Conservation (phyloP, 2,888 invertebrate species). For the Drosophila austrosaltans region DNA sequence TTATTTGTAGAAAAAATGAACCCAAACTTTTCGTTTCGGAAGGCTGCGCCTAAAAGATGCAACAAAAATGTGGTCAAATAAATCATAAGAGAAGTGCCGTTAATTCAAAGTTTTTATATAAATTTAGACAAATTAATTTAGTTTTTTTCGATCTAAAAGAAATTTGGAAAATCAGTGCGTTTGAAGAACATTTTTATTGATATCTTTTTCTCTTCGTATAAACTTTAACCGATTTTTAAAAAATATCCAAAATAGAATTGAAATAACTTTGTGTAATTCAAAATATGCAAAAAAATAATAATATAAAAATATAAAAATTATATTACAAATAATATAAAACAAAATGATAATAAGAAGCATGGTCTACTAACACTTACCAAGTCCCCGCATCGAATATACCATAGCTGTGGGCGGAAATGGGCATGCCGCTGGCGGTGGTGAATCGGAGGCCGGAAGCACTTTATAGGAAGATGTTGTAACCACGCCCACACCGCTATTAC, state of each 20-base stretch:
- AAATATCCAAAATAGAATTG: no score
- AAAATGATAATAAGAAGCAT: conserved; percentile 63
- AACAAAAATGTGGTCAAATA: conserved; percentile 22
- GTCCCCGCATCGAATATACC: conserved; percentile 87
- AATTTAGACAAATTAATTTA: no score
- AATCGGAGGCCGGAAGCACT: conserved; percentile 84
- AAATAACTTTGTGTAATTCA: no score
- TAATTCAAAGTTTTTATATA: neutral
- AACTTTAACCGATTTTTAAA: no score
- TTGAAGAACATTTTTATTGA: no score
- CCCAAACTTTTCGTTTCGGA: neutral
- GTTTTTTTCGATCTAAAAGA: no score
- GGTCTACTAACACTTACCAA: conserved; percentile 84
- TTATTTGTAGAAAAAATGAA: no score
- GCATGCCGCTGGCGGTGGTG: conserved; percentile 82
- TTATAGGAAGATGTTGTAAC: conserved; percentile 83
- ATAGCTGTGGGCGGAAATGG: conserved; percentile 93
- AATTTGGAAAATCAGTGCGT: no score
- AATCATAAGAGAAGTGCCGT: neutral
- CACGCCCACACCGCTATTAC: conserved; percentile 82
- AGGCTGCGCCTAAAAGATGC: conserved; percentile 13
- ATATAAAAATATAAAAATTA: neutral
- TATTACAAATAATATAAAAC: conserved; percentile 17
- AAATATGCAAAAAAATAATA: neutral
- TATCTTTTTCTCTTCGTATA: no score